phyloP scores from a whole-genome alignment of 1,140 invertebrate genomes.

The Panagrolaimus sp. region DNA sequence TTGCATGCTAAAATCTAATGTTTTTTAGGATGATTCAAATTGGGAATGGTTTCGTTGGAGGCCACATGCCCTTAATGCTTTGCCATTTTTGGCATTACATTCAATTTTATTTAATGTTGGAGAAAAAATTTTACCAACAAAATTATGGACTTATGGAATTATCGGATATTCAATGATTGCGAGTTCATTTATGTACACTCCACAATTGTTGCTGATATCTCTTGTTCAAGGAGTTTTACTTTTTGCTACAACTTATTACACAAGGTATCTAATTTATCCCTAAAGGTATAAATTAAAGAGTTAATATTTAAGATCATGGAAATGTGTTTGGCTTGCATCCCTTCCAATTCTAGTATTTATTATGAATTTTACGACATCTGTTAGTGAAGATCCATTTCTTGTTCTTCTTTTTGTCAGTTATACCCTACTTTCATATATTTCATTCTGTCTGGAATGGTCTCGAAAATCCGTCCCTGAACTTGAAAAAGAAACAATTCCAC shows the following conservation, averaged over 20 bases:
- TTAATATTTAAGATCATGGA: constrained; percentile 36
- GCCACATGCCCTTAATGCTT: constrained; percentile 45
- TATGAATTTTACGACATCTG: constrained; percentile 47
- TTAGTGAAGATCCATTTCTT: constrained; percentile 50
- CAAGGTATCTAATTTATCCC: constrained; percentile 40
- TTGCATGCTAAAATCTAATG: not conserved
- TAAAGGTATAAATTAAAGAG: constrained; percentile 11
- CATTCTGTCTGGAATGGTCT: constrained; percentile 51
- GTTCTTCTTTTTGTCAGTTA: constrained; percentile 59
- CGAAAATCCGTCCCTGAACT: constrained; percentile 29
- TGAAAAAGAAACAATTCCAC: constrained; percentile 11
- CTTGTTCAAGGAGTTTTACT: constrained; percentile 50
- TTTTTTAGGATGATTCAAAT: constrained; percentile 55
- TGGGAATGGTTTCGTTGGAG: constrained; percentile 57
- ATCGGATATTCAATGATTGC: constrained; percentile 41
- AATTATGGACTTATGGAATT: constrained; percentile 35
- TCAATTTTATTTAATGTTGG: constrained; percentile 53
- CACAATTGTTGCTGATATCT: constrained; percentile 42
- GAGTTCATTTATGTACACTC: constrained; percentile 45
- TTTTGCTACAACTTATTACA: constrained; percentile 41
- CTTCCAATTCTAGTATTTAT: constrained; percentile 53
- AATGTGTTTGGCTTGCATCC: constrained; percentile 51
- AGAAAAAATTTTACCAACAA: constrained; percentile 28
- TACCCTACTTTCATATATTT: constrained; percentile 52
- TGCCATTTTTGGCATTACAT: constrained; percentile 47